phyloP scores from a whole-genome alignment of 1,140 invertebrate species.

The Drosophila kanapiae region DNA sequence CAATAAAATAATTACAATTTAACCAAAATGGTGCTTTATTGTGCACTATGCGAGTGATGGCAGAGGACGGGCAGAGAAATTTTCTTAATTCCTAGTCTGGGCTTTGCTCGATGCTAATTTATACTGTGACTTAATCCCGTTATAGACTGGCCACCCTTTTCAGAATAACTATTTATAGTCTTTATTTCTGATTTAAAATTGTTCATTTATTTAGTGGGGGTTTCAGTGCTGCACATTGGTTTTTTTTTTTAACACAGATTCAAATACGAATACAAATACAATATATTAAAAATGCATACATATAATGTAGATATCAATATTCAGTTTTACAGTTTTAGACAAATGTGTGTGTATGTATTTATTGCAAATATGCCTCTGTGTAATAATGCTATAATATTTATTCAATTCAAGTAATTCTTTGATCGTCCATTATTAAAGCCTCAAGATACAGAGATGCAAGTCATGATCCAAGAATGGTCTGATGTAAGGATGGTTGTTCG shows the following conservation, averaged over 20 bases:
- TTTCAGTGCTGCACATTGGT: constrained; percentile 61
- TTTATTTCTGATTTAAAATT: constrained; percentile 34
- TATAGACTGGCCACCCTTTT: neutral
- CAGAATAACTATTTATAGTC: neutral
- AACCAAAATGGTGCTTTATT: no score
- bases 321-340: constrained; percentile 26
- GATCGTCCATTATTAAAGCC: constrained; percentile 55
- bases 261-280: constrained; percentile 51
- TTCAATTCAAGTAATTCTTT: constrained; percentile 17
- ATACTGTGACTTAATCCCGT: no score
- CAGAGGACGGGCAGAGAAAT: neutral
- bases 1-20: no score
- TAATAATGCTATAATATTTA: constrained; percentile 15
- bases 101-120: no score
- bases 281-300: constrained; percentile 21
- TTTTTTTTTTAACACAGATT: constrained; percentile 47
- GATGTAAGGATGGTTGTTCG: constrained; percentile 24
- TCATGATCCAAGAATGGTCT: constrained; percentile 10
- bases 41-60: no score
- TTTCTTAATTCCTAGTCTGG: neutral
- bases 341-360: constrained; percentile 30
- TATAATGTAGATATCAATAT: constrained; percentile 34
- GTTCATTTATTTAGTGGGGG: constrained; percentile 56
- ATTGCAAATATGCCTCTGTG: constrained; percentile 25
- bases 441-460: constrained; percentile 25